phyloP scores from a whole-genome alignment of 2,797 vertebrate genomes.

The Mus caroli region DNA sequence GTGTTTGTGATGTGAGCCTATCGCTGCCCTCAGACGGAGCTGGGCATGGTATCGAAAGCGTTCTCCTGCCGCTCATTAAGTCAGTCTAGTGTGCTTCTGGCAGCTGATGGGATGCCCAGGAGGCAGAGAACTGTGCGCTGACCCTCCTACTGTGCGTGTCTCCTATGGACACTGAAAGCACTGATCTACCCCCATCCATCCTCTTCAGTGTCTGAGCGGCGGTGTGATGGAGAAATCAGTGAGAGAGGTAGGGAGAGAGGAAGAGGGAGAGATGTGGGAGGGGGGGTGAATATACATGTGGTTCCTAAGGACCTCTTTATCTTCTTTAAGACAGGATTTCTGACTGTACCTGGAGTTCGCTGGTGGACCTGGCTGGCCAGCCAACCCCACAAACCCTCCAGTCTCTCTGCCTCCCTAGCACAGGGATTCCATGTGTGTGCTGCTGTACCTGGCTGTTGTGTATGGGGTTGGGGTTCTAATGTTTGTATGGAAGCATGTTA shows the following conservation, averaged over 20 bases:
- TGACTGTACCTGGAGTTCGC: not conserved
- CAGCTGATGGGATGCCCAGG: not conserved
- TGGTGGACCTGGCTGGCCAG: not conserved
- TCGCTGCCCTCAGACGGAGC: not conserved
- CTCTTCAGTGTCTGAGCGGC: not conserved
- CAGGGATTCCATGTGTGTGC: not conserved
- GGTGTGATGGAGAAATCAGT: not conserved
- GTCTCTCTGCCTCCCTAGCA: not conserved
- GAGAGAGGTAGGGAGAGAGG: not conserved
- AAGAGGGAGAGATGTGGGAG: too few species aligned
- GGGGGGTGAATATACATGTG: not conserved
- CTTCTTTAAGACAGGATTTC: not conserved
- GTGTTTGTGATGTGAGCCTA: conserved; percentile 2
- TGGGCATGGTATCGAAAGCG: not conserved
- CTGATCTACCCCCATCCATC: too few species aligned
- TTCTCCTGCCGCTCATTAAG: not conserved
- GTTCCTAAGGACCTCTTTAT: not conserved
- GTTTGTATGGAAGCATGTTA: not conserved
- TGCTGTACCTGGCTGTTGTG: not conserved
- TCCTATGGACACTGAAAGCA: not conserved
- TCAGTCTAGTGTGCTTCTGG: conserved; percentile 12
- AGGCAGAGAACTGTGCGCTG: not conserved
- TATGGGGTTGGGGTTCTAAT: too few species aligned
- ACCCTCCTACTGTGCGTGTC: not conserved
- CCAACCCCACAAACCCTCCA: not conserved